Base-by-base conservation (phyloP, 1,140 invertebrate genomes). In the Drosophila bipectinata region DNA sequence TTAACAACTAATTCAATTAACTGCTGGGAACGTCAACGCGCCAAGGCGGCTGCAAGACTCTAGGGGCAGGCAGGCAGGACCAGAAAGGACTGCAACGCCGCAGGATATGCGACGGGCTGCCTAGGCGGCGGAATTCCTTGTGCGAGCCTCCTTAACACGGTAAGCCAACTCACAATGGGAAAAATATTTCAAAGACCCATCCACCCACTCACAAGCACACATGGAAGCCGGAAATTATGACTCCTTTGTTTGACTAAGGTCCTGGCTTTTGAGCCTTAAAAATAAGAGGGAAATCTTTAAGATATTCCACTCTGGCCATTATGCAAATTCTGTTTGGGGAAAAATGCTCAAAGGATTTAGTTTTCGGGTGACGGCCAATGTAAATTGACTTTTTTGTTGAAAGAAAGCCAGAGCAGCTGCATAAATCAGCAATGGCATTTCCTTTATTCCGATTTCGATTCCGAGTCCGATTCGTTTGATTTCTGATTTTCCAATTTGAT, bases 1-100 rank as follows among this genome's bases (percentile, higher is more conserved):
- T 88, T 88, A 84, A 77, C 83, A 88, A 89, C 84, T 83, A 88
- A 88, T 88, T 88, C 83, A 88, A 88, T 88, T 88, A 88, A 89
- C 77, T 79, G 72, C 74, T 59, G 77, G 61, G 63, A 69, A 69
- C 67, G 69, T 61, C 81, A 85, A 83, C 71, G 79, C 71, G 74
- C 71, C 34, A 45, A 55, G 61, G 69, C 79, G 60, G 64, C 21
- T 47, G 53, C 32, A 48, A 49, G 60, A 49, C 44, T 14, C 57
- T 21, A 24, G 18, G 9, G 45, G 58, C 5, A 44, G 52, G 15
- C 10, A 32, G 52, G 15, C 10, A 32, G 30, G 41, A 52, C 37
- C 45, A 10, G 10, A 24, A 32, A 37, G 69, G 49, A 62, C 55
- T 79, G 77, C 77, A 79, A 6, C 54, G 77, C 59, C 64, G 63